Conservation (phyloP, 2,797 vertebrate species). For the Micrastur ruficollis region DNA sequence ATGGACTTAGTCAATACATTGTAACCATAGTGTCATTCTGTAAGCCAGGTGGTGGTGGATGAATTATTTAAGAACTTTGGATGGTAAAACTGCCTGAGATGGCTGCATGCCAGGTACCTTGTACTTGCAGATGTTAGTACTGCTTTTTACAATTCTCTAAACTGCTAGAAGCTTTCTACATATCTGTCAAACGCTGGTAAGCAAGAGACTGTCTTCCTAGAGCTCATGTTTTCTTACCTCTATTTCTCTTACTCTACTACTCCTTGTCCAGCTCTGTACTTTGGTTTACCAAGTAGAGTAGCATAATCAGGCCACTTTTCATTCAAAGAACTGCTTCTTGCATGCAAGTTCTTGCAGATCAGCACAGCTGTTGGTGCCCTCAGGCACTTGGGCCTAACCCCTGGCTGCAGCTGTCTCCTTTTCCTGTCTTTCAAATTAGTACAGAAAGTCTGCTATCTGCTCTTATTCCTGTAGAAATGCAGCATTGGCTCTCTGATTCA, state of each 20-base stretch:
- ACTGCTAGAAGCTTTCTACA: neutral
- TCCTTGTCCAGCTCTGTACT: neutral
- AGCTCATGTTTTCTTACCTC: neutral
- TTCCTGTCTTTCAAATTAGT: neutral
- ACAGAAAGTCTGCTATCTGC: neutral
- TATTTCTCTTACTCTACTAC: neutral
- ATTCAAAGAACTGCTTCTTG: neutral
- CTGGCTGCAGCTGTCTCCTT: neutral
- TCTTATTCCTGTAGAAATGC: neutral
- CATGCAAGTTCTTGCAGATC: neutral
- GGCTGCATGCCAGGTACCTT: neutral
- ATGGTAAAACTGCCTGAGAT: neutral
- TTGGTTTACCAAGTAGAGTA: neutral
- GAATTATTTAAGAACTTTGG: slow-evolving; percentile 6
- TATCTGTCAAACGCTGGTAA: neutral
- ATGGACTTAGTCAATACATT: neutral
- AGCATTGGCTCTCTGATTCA: neutral
- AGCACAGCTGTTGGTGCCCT: neutral
- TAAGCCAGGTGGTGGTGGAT: neutral
- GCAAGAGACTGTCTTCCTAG: neutral
- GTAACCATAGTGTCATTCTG: neutral
- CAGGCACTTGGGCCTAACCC: neutral
- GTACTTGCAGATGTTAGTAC: neutral
- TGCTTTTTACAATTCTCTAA: neutral
- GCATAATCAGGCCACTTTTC: neutral